Evolutionary conservation across 53 echinoderm and acorn worm genomes (phyloP), one percentile per base, ranked within the genome.

Genomic region (Stichopus horrens): DNA sequence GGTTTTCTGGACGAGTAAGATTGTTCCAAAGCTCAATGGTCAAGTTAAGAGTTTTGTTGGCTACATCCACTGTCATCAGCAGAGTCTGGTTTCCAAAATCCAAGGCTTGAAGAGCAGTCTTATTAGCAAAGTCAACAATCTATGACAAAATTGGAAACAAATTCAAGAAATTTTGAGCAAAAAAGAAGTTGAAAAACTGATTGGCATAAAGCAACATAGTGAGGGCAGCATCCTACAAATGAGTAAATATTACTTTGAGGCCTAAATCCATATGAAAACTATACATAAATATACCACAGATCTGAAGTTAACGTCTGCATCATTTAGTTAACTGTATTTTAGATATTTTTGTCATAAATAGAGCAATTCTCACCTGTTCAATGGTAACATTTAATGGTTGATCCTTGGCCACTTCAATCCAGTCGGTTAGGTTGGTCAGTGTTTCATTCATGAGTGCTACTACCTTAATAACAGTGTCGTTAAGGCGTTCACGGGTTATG

Each of bases 1-100:
- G 89, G 90, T 86, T 92, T 65, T 92, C 92, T 58, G 86, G 89
- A 0, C 82, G 68, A 52, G 92, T 92, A 5, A 92, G 81, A 74
- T 89, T 92, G 54, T 87, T 86, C 92, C 92, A 93, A 20, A 86
- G 76, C 58, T 91, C 91, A 52, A 88, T 86, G 74, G 91, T 80
- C 20, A 88, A 73, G 87, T 51, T 81, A 58, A 92, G 71, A 9
- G 87, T 87, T 21, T 79, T 74, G 90, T 92, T 92, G 16, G 87
- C 57, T 4, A 89, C 22, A 8, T 73, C 77, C 19, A 92, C 9
- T 76, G 59, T 86, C 58, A 7, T 71, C 18, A 80, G 76, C 55
- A 92, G 83, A 56, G 89, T 73, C 16, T 56, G 21, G 37, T 92
- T 89, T 55, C 73, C 89, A 58, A 86, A 73, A 14, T 77, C 74